phyloP scores from a whole-genome alignment of 2,888 invertebrate genomes.

The Diaphora mendica region DNA sequence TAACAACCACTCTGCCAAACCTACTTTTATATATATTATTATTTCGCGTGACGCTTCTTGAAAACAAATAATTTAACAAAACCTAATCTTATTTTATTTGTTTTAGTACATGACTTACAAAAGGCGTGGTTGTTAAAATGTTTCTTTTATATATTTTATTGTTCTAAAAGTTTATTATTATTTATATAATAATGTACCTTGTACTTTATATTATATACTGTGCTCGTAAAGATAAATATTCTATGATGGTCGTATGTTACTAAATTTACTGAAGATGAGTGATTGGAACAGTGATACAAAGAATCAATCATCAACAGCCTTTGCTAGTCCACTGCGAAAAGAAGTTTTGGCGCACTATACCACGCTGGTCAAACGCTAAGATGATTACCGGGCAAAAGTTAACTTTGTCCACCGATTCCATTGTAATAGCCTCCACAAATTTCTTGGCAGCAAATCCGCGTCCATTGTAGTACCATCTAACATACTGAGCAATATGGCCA shows the following conservation, averaged over 20 bases:
- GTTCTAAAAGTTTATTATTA: not conserved
- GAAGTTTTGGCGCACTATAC: too few species aligned
- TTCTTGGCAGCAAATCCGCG: conserved; percentile 30
- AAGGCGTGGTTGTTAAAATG: not conserved
- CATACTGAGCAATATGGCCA: conserved; percentile 11
- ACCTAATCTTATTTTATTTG: conserved; percentile 2
- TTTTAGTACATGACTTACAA: not conserved
- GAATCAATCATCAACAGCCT: too few species aligned
- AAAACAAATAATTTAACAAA: not conserved
- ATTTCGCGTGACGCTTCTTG: not conserved
- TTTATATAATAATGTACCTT: not conserved
- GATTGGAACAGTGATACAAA: too few species aligned
- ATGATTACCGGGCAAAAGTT: not conserved
- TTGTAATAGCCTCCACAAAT: conserved; percentile 14
- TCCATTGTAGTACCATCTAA: conserved; percentile 16
- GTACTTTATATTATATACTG: not conserved
- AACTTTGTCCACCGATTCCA: conserved; percentile 5
- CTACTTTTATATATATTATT: not conserved
- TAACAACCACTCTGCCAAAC: not conserved
- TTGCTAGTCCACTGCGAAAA: too few species aligned
- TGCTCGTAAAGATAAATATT: not conserved
- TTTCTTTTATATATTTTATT: not conserved
- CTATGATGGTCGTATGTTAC: not conserved
- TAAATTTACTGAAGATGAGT: too few species aligned
- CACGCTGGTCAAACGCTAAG: too few species aligned